phyloP scores from a whole-genome alignment of 2,888 invertebrate genomes.

The Timandra comae region DNA sequence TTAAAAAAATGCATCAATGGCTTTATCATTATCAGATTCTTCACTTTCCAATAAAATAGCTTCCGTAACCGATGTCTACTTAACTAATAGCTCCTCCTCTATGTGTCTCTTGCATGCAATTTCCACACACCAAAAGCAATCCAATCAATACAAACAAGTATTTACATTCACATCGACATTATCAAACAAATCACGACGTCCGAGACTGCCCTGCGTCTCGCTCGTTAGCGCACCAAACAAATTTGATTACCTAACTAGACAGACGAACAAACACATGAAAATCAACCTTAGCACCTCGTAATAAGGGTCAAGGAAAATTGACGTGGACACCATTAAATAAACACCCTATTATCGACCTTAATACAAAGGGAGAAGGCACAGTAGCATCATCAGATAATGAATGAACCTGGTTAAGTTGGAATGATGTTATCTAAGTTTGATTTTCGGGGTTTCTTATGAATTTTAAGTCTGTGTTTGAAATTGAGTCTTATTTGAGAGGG shows the following conservation, averaged over 20 bases:
- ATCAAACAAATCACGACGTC: constrained; percentile 49
- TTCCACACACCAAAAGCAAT: no score
- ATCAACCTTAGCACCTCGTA: constrained; percentile 3
- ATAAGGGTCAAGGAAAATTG: no score
- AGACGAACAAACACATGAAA: constrained; percentile 9
- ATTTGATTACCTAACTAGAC: constrained; percentile 69
- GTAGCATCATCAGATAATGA: constrained; percentile 5
- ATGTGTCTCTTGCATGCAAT: no score
- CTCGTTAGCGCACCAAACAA: constrained; percentile 67
- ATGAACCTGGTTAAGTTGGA: constrained; percentile 14
- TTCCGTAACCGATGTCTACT: no score
- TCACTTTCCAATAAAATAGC: no score
- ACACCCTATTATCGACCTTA: constrained; percentile 2
- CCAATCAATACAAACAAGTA: constrained; percentile 9
- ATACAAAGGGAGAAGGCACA: constrained; percentile 5
- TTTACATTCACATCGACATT: constrained; percentile 20
- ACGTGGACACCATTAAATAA: no score
- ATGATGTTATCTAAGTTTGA: constrained; percentile 13
- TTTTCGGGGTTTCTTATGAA: neutral
- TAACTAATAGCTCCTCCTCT: no score
- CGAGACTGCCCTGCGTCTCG: constrained; percentile 34
- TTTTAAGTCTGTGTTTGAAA: no score
- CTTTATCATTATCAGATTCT: no score
- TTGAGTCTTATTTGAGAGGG: constrained; percentile 2
- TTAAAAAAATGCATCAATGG: no score